Conservation (phyloP, 1,140 invertebrate species). For the Potamilus streckersoni region DNA sequence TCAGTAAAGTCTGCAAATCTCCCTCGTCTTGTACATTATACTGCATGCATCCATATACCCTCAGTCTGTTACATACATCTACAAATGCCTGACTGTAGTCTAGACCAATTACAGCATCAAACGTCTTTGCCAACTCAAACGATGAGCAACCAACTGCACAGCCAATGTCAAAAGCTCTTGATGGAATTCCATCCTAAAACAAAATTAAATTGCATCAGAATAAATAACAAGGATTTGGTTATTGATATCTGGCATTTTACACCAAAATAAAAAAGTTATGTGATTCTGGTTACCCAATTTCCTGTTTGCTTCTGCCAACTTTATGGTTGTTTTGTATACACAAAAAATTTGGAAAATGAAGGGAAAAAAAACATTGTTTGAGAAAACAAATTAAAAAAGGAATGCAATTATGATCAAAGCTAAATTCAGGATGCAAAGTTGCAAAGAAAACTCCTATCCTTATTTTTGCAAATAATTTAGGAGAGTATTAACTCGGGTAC, state of each 20-base stretch:
- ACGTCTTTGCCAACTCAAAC: slow-evolving; percentile 61
- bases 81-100: slow-evolving; percentile 67
- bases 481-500: too few relatives aligned
- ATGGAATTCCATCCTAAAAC: slow-evolving; percentile 43
- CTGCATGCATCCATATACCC: slow-evolving; percentile 39
- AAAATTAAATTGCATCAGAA: slow-evolving; percentile 6
- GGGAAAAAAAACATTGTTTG: too few relatives aligned
- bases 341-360: too few relatives aligned
- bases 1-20: slow-evolving; percentile 42
- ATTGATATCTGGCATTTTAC: not conserved
- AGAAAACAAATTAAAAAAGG: too few relatives aligned
- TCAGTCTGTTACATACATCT: slow-evolving; percentile 61
- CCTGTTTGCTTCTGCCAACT: not conserved
- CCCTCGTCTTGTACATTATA: slow-evolving; percentile 59
- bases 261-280: not conserved
- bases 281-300: not conserved
- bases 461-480: too few relatives aligned
- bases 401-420: too few relatives aligned
- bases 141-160: slow-evolving; percentile 67
- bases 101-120: slow-evolving; percentile 64
- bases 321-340: not conserved
- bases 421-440: too few relatives aligned
- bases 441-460: too few relatives aligned
- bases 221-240: not conserved
- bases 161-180: slow-evolving; percentile 64